These are phyloP conservation scores for Vespertilio murinus DNA, from an alignment of 2,797 vertebrate genomes.

Conservation along the genomic window DNA sequence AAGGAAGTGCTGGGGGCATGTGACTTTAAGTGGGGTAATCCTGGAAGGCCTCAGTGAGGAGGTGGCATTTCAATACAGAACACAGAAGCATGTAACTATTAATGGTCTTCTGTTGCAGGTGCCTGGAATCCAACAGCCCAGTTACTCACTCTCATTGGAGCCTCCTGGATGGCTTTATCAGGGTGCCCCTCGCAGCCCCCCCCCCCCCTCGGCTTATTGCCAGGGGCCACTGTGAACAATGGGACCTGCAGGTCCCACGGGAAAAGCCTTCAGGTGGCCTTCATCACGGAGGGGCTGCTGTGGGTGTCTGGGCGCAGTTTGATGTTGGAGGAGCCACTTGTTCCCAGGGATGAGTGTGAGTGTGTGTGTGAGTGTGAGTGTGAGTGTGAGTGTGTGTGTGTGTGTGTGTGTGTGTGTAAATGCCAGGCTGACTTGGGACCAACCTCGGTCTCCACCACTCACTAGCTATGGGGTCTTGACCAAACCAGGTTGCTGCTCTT, in stretches of 20 bases:
- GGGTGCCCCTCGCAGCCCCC: background rate
- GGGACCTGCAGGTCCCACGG: background rate
- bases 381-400: no score
- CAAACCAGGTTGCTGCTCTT: background rate
- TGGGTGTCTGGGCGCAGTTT: no score
- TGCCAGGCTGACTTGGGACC: background rate
- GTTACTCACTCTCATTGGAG: background rate
- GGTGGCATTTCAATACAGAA: background rate
- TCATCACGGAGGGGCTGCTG: background rate
- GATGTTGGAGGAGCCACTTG: background rate
- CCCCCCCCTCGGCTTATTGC: background rate
- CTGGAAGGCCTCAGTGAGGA: background rate
- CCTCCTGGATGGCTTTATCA: background rate
- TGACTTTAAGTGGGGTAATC: rapidly evolving
- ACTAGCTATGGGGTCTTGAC: background rate
- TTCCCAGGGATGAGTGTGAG: background rate
- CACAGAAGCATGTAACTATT: background rate
- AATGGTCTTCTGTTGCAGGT: background rate
- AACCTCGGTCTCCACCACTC: background rate
- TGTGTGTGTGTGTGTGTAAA: no score
- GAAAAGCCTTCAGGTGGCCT: background rate
- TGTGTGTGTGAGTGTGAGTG: background rate
- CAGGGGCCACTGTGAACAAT: background rate
- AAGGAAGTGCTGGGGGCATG: background rate
- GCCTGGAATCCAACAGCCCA: background rate